These are phyloP conservation scores for Turritopsis dohrnii DNA, from an alignment of 30 jellyfish, hydroid and myxozoan genomes.

Conservation along the genomic window DNA sequence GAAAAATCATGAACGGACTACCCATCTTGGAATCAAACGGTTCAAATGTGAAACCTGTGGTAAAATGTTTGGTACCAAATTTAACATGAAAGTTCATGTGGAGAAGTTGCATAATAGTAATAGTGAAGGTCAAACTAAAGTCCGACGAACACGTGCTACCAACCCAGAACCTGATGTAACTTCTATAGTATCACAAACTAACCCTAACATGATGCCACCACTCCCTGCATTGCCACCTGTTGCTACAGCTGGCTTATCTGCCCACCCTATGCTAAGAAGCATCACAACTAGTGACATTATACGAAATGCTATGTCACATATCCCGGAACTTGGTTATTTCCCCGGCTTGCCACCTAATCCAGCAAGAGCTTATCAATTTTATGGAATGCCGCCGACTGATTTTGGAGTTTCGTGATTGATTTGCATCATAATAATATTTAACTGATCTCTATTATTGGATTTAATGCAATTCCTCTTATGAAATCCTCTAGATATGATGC, in stretches of 20 bases:
- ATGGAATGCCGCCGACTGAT: slow-evolving; percentile 27
- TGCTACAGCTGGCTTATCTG: not conserved
- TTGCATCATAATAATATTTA: too few relatives aligned
- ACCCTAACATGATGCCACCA: not conserved
- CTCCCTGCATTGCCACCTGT: not conserved
- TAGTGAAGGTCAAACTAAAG: slow-evolving; percentile 1
- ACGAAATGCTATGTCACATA: slow-evolving; percentile 26
- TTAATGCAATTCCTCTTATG: not conserved
- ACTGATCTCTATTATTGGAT: not conserved
- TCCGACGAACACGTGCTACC: slow-evolving; percentile 7
- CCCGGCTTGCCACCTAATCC: not conserved
- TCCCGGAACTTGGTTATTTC: slow-evolving; percentile 35
- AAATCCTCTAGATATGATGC: not conserved
- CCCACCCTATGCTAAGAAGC: slow-evolving; percentile 19
- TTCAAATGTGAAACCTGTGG: slow-evolving; percentile 31
- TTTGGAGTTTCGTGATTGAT: not conserved
- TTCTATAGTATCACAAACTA: not conserved
- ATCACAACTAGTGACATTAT: slow-evolving; percentile 27
- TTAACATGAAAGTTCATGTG: slow-evolving; percentile 36
- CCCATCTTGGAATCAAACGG: slow-evolving; percentile 41
- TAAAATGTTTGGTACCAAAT: slow-evolving; percentile 33
- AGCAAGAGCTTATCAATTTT: slow-evolving; percentile 37
- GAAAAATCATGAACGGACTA: slow-evolving; percentile 41
- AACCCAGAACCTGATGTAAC: not conserved
- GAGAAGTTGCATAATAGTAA: slow-evolving; percentile 20